phyloP scores from a whole-genome alignment of 2,797 vertebrate species.

The Xenops minutus region DNA sequence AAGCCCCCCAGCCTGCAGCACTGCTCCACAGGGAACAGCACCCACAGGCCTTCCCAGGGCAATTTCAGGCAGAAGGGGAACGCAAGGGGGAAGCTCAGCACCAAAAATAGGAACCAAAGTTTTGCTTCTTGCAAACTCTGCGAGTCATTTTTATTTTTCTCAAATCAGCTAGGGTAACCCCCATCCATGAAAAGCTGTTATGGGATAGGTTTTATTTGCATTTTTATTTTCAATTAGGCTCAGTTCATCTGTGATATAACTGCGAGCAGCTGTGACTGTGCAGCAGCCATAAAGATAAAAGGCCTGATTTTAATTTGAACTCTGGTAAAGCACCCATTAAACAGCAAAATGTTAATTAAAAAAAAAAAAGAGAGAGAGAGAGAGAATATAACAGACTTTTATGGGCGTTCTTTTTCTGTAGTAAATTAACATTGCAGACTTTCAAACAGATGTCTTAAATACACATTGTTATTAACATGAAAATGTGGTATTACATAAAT shows the following conservation, averaged over 20 bases:
- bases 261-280: slow-evolving; percentile 77
- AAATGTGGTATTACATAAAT: slow-evolving; percentile 82
- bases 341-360: slow-evolving; percentile 81
- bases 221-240: slow-evolving; percentile 82
- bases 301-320: slow-evolving; percentile 80
- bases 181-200: slow-evolving; percentile 63
- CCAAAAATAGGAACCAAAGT: not conserved
- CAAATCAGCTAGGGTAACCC: slow-evolving; percentile 15
- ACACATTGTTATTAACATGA: slow-evolving; percentile 79
- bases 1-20: not conserved
- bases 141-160: slow-evolving; percentile 51
- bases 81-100: slow-evolving; percentile 13
- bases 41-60: not conserved
- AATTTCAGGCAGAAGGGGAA: not conserved
- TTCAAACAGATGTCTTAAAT: slow-evolving; percentile 83
- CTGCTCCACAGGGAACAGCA: not conserved
- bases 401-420: slow-evolving; percentile 70
- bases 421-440: slow-evolving; percentile 81
- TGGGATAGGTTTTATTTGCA: slow-evolving; percentile 76
- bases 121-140: not conserved
- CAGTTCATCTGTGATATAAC: slow-evolving; percentile 79
- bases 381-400: slow-evolving; percentile 76
- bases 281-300: slow-evolving; percentile 80
- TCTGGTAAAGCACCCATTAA: slow-evolving; percentile 80
- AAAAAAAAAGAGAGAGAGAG: slow-evolving; percentile 54